phyloP scores from a whole-genome alignment of 2,113 vertebrate species.

The Hippocampus mohnikei region DNA sequence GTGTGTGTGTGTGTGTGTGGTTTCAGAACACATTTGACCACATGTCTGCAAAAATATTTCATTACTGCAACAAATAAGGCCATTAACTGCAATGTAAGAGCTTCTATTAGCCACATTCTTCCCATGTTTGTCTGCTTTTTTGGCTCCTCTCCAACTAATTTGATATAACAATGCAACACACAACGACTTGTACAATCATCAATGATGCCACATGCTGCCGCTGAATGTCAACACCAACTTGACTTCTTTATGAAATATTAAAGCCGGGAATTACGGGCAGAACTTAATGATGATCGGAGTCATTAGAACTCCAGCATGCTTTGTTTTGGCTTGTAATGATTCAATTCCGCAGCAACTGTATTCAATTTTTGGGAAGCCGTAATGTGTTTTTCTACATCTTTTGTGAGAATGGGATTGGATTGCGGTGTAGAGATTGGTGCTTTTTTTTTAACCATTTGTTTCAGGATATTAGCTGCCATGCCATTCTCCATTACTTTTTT shows the following conservation, averaged over 20 bases:
- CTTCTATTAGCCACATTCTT: constrained; percentile 66
- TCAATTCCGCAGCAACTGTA: constrained; percentile 69
- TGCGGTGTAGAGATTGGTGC: constrained; percentile 35
- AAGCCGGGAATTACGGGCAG: constrained; percentile 69
- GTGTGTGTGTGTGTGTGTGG: constrained; percentile 33
- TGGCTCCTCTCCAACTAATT: constrained; percentile 79
- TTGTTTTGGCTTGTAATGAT: constrained; percentile 71
- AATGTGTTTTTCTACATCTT: constrained; percentile 61
- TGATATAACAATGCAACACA: constrained; percentile 78
- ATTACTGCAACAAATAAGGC: constrained; percentile 79
- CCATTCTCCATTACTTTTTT: not conserved
- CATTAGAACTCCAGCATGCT: constrained; percentile 70
- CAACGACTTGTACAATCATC: constrained; percentile 75
- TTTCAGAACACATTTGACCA: constrained; percentile 62
- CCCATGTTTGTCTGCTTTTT: constrained; percentile 71
- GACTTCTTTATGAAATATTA: constrained; percentile 77
- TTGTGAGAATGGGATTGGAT: constrained; percentile 56
- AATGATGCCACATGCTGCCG: constrained; percentile 77
- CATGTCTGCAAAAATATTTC: constrained; percentile 71
- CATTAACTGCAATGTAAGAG: constrained; percentile 74
- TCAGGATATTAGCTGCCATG: not conserved
- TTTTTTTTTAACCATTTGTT: constrained; percentile 20
- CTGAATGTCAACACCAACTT: constrained; percentile 75
- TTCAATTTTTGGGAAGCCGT: constrained; percentile 61
- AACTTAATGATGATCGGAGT: constrained; percentile 75